These are phyloP conservation scores for Podarcis lilfordi DNA, from an alignment of 2,797 vertebrate species.

Conservation along the genomic window DNA sequence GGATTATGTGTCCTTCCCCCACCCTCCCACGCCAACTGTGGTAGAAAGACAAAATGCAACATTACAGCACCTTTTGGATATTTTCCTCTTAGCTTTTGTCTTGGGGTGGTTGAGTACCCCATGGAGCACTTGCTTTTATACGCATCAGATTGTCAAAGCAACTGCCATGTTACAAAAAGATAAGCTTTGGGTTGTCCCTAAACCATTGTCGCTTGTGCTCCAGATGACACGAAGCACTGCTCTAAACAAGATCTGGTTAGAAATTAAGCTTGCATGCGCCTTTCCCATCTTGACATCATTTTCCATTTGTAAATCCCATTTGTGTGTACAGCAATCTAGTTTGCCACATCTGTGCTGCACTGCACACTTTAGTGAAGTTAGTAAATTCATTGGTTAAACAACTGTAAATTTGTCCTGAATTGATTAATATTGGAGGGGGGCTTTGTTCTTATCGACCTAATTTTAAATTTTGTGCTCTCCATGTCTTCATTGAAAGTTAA, in stretches of 20 bases:
- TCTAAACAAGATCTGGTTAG: constrained; percentile 13
- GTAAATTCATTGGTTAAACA: constrained; percentile 61
- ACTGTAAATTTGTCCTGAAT: constrained; percentile 50
- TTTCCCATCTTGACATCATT: constrained; percentile 39
- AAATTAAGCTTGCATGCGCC: constrained; percentile 27
- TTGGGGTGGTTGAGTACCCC: not conserved
- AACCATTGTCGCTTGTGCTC: constrained; percentile 10
- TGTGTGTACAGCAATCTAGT: constrained; percentile 51
- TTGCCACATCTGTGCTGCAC: constrained; percentile 55
- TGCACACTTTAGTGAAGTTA: constrained; percentile 65
- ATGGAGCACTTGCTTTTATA: not conserved
- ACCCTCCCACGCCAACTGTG: too few relatives aligned
- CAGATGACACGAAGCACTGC: not conserved
- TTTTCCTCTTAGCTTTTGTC: not conserved
- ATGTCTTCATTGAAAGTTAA: constrained; percentile 28
- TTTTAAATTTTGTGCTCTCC: constrained; percentile 52
- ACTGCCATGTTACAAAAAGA: not conserved
- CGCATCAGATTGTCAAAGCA: not conserved
- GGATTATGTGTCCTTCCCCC: too few relatives aligned
- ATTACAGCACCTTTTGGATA: not conserved
- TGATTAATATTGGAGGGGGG: constrained; percentile 45
- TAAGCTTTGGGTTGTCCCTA: not conserved
- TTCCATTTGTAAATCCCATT: constrained; percentile 58
- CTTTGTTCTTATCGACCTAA: constrained; percentile 44
- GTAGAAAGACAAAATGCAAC: not conserved